phyloP scores from a whole-genome alignment of 2,113 vertebrate genomes.

The Kryptolebias marmoratus region DNA sequence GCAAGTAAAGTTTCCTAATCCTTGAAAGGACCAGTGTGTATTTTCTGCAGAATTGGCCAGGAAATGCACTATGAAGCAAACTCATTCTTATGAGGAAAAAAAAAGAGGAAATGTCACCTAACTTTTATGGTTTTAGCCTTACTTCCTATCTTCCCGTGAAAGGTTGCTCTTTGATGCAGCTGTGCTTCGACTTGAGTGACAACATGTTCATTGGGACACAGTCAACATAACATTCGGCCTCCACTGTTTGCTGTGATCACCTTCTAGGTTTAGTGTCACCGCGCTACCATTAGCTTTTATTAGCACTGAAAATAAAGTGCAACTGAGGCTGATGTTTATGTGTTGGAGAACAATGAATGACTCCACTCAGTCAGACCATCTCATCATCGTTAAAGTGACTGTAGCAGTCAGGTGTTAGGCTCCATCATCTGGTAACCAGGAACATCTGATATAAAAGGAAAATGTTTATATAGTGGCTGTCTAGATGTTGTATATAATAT shows the following conservation, averaged over 20 bases:
- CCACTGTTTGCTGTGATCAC: not conserved
- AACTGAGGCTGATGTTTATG: not conserved
- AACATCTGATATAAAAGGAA: too few species aligned
- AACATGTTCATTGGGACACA: not conserved
- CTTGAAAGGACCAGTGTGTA: not conserved
- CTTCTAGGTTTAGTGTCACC: not conserved
- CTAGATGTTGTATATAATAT: too few species aligned
- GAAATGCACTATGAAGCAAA: not conserved
- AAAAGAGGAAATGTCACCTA: not conserved
- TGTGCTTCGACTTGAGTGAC: slow-evolving; percentile 1
- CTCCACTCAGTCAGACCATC: not conserved
- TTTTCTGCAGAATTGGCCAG: not conserved
- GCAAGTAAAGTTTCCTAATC: not conserved
- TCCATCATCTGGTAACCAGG: not conserved
- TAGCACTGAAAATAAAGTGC: slow-evolving; percentile 3
- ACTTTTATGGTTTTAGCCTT: not conserved
- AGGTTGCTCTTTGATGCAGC: not conserved
- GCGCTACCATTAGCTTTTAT: not conserved
- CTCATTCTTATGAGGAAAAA: not conserved
- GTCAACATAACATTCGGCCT: not conserved
- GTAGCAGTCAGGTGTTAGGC: too few species aligned
- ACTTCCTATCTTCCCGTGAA: not conserved
- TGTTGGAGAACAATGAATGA: not conserved
- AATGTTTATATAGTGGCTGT: too few species aligned
- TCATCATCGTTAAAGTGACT: not conserved